These are phyloP conservation scores for Ochotona princeps DNA, from an alignment of 2,113 vertebrate genomes.

Conservation along the genomic window DNA sequence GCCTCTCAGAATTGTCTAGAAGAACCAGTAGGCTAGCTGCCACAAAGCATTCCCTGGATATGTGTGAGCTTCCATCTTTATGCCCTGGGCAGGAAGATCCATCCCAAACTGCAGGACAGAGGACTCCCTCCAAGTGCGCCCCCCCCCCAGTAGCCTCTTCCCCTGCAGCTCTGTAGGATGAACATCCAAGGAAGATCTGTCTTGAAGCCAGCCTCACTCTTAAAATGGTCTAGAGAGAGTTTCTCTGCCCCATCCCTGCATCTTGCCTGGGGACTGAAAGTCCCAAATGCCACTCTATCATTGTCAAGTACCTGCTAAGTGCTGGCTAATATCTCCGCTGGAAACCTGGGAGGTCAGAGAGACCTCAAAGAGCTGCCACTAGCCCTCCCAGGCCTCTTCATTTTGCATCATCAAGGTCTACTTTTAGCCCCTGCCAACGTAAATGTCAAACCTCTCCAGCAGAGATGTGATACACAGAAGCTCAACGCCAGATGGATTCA, in stretches of 20 bases:
- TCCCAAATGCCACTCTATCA: constrained; percentile 33
- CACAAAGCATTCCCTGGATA: background rate
- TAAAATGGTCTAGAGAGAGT: background rate
- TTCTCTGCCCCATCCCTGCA: background rate
- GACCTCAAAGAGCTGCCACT: background rate
- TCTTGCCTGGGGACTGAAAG: background rate
- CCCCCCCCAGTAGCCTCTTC: background rate
- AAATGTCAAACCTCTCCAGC: constrained; percentile 10
- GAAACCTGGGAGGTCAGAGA: background rate
- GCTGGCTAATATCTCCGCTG: constrained; percentile 34
- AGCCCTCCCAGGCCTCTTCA: constrained; percentile 34
- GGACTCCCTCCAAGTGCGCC: background rate
- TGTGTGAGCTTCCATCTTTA: background rate
- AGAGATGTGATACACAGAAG: background rate
- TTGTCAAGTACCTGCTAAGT: constrained; percentile 47
- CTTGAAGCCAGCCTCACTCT: constrained; percentile 14
- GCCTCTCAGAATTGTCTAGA: background rate
- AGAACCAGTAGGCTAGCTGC: background rate
- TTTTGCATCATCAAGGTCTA: constrained; percentile 4
- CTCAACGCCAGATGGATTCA: background rate
- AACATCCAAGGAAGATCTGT: background rate
- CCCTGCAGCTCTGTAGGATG: background rate
- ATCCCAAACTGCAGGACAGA: background rate
- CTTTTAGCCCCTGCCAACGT: background rate
- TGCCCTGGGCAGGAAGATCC: background rate